phyloP scores from a whole-genome alignment of 23 tunicate species.

The Corella eumyota region DNA sequence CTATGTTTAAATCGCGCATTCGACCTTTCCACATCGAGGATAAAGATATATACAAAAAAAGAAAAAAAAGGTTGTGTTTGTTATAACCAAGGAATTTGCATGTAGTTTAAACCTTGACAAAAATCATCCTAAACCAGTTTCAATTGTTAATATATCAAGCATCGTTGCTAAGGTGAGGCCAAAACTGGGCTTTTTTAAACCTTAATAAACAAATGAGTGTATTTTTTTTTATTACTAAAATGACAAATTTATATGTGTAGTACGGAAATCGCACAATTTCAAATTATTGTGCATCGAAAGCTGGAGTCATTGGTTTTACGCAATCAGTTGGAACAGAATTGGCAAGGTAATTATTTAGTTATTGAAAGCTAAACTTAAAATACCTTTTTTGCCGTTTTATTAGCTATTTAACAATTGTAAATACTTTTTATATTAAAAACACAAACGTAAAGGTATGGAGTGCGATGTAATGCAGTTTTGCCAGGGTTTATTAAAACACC shows the following conservation, averaged over 20 bases:
- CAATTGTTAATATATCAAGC: no score
- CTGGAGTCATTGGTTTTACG: slow-evolving; percentile 80
- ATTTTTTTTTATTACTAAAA: background rate
- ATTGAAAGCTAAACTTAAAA: no score
- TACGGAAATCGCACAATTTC: slow-evolving; percentile 51
- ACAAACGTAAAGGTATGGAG: slow-evolving; percentile 31
- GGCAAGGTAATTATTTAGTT: slow-evolving; percentile 61
- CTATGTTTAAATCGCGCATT: no score
- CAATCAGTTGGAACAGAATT: slow-evolving; percentile 61
- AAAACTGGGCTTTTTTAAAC: background rate
- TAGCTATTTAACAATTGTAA: no score
- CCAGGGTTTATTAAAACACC: slow-evolving; percentile 68
- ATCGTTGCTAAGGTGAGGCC: slow-evolving; percentile 32
- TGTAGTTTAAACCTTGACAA: no score
- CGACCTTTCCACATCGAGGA: no score
- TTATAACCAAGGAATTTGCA: no score
- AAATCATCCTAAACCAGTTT: no score
- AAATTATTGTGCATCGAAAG: slow-evolving; percentile 85
- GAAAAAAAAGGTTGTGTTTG: no score
- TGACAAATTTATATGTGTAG: background rate
- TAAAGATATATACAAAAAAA: no score
- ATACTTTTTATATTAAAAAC: no score
- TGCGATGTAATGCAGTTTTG: slow-evolving; percentile 64
- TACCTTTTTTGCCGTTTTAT: no score
- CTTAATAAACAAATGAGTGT: background rate